Evolutionary conservation across 2,888 invertebrate genomes (phyloP), one percentile per base, ranked within the genome.

Genomic region (Drosophila neutralis): DNA sequence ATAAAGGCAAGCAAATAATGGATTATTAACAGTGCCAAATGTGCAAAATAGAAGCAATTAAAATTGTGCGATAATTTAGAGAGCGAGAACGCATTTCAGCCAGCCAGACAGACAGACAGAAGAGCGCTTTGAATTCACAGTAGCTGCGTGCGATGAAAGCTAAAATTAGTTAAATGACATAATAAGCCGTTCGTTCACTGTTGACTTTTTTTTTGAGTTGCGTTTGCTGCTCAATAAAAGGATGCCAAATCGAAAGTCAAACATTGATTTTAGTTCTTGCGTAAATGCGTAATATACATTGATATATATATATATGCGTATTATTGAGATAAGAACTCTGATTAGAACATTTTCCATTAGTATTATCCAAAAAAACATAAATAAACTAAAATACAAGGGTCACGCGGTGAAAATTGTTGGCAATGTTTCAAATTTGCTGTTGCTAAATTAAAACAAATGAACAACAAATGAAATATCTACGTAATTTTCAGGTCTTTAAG

Each of bases 121-220:
- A 58, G 56, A 71, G 57, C 53, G 78, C 54, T 29, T 29, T 27
- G 15, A 68, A 69, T 49, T 35, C 33, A 76, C 48, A 60, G 63
- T 13, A 45, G 49, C 62, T 62, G 48, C 59, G 64, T 84, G 76
- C 68, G 84, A 40, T 70, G 59, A 83, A 76, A 69, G 86, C 90
- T 85, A 85, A 86, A 83, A 86, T 83, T 85, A 85, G 90, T 83
- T 31, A 68, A 86, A 76, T 85, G 85, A 85, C 90, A 85, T 85
- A 85, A 85, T 85, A 86, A 83, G 73, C 71, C 49, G 81, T 78
- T 78, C 61, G 76, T 57, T 71, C 40, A 64, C 42, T 58, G 29
- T 64, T 69, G 56, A 63, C 42, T 51, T 66, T 78, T 69, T 31
- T 64, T 73, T 84, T 11, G 77, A 82, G 71, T 80, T 83, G 53